Evolutionary conservation across 2,113 vertebrate genomes (phyloP).

Genomic region (Anas platyrhynchos): DNA sequence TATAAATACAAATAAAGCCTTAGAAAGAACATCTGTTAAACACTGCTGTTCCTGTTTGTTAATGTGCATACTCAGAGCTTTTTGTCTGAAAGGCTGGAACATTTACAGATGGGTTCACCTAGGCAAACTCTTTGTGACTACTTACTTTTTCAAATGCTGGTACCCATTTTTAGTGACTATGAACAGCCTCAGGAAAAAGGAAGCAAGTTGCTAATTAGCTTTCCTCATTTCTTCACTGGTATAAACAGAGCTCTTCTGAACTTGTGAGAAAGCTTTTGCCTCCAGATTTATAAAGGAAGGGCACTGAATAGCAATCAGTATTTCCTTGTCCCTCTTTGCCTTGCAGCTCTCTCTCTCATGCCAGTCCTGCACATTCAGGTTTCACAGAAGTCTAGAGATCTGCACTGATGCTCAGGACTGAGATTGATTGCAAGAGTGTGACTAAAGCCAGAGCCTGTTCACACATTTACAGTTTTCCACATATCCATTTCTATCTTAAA

Average conservation of each 20-base stretch:
- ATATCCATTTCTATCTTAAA: not conserved
- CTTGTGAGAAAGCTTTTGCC: not conserved
- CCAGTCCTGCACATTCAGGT: no score
- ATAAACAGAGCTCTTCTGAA: not conserved
- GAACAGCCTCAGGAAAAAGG: not conserved
- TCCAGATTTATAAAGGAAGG: not conserved
- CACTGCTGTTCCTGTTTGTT: not conserved
- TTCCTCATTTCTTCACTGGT: not conserved
- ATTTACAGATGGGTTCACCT: not conserved
- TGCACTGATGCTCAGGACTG: not conserved
- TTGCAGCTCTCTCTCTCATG: not conserved
- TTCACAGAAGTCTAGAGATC: no score
- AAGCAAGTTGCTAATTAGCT: not conserved
- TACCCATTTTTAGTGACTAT: not conserved
- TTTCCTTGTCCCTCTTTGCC: not conserved
- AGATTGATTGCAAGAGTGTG: not conserved
- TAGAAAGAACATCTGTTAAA: not conserved
- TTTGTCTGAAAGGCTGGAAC: accelerated
- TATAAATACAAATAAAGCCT: not conserved
- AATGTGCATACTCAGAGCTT: not conserved
- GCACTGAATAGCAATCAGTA: not conserved
- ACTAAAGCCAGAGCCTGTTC: not conserved
- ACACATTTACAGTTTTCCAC: not conserved
- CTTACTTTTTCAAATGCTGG: not conserved
- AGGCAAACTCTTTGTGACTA: not conserved